Evolutionary conservation across 30 jellyfish, hydroid and myxozoan species (phyloP), one percentile per base, ranked within the genome.

Genomic region (Pseudorhiza aurosa): DNA sequence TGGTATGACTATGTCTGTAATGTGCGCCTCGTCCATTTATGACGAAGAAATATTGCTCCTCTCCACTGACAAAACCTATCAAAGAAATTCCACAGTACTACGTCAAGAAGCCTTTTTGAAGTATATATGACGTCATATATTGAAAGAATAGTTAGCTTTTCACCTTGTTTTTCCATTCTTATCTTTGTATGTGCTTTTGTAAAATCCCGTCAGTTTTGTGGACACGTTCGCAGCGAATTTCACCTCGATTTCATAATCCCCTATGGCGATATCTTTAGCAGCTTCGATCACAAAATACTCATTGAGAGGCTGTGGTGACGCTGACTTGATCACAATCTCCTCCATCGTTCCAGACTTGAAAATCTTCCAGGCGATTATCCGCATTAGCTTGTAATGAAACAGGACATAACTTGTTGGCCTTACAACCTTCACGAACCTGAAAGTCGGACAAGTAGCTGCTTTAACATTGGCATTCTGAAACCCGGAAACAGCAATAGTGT

Each of bases 271-370:
- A 7, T 42, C 51, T 0, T 71, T 59, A 27, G 69, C 68, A 0
- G 89, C 45, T 49, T 75, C 82, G 55, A 77, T 76, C 46, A 83
- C 96, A 77, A 64, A 89, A 74, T 51, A 89, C 64, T 89, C 96
- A 49, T 89, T 89, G 26, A 58, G 19, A 8, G 97, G 96, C 37
- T 73, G 68, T 0, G 77, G 28, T 26, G 55, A 76, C 12, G 77
- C 78, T 22, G 77, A 24, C 29, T 37, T 65, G 15, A 89, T 49
- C 11, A 27, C 71, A 17, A 71, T 32, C n/a, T 31, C 73, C 17
- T 22, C 37, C 17, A 9, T 30, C 10, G 40, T 39, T 5, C 81
- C 81, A 18, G 37, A 46, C 37, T 25, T 57, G 53, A 21, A 27
- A 18, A 82, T 46, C 50, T 32, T 30, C 86, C 81, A 69, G 47